Base-by-base conservation (phyloP, 2,113 vertebrate species). In the Silurus meridionalis region DNA sequence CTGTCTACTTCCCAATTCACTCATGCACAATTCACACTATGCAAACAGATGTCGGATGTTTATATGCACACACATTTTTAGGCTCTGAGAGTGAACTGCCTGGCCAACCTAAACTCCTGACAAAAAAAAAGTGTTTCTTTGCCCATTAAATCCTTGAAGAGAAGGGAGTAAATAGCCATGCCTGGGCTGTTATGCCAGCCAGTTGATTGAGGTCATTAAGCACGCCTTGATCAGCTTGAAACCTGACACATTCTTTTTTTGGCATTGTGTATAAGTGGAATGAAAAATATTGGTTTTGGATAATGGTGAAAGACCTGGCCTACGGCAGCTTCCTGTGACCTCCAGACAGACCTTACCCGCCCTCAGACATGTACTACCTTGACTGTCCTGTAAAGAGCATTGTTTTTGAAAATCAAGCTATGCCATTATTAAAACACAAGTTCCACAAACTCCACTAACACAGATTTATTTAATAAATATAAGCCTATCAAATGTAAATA, bases 211-310 rank as follows among this genome's bases (percentile, higher is more conserved):
- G 78, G 78, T 78, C 46, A 8, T 84, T 50, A 80, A 87, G 69
- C 81, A 87, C 17, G 64, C 72, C 46, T 87, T 37, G 25, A 61
- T 82, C 25, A 85, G 61, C 52, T 63, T 69, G 69, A 89, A 60
- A 25, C 52, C 77, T 81, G 78, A 71, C 78, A n/a, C 78, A 52
- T 85, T 85, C 85, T n/a, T 37, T n/a, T 69, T 23, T 25, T 61
- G 82, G 82, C 55, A 87, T 89, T 89, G 85, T 89, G 60, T 84
- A 53, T 21, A 53, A 37, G 37, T 80, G n/a, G 37, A 80, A 71
- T 67, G 48, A 55, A 82, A 37, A 83, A 82, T 89, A 79, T 89
- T 89, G 78, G 46, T 84, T 84, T 89, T 89, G 88, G 88, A 87
- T 19, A 5, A 83, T 82, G 78, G 88, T 84, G 53, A 87, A 89